Base-by-base conservation (phyloP, 92 coral and sea anemone genomes). In the Epizoanthus stellaris region DNA sequence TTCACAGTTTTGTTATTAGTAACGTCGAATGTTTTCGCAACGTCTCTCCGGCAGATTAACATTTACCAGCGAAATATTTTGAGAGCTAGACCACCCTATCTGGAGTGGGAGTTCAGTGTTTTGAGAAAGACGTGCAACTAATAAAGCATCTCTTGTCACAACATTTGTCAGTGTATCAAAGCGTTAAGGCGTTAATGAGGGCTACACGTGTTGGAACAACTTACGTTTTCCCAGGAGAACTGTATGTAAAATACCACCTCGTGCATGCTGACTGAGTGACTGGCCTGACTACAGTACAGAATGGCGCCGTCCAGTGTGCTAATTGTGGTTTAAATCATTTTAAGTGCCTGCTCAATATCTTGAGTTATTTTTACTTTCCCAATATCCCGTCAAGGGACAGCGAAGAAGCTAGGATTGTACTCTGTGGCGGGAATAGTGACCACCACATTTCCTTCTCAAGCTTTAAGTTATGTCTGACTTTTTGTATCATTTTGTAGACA, bases 281-380 rank as follows among this genome's bases (percentile, higher is more conserved):
- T 30, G 36, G 36, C 2, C 36, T 30, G 36, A 11, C 7, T 3
- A 7, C 30, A 59, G 30, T 34, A 57, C 2, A 19, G 15, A 72
- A 72, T 43, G 77, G 77, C 62, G 79, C 63, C 19, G 79, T 21
- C 30, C 56, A 11, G 56, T 17, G 6, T 12, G 47, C 16, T 30
- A 19, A 56, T 21, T 30, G 6, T 20, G 77, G 60, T 38, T 36
- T 52, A 9, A 52, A 13, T 30, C 14, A 52, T 52, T 52, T 52
- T 52, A 13, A 52, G 56, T 52, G 56, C 66, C 39, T 77, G 70
- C 5, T 16, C 82, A 77, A 62, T 77, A 62, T 77, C 82, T 39
- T 52, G 45, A 77, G 15, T 17, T n/a, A 5, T 30, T n/a, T 59
- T 68, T 15, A 3, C 12, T 77, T 47, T 57, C 69, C 42, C 38